Conservation (phyloP, 2,888 invertebrate genomes). For the Cantharis nigra region DNA sequence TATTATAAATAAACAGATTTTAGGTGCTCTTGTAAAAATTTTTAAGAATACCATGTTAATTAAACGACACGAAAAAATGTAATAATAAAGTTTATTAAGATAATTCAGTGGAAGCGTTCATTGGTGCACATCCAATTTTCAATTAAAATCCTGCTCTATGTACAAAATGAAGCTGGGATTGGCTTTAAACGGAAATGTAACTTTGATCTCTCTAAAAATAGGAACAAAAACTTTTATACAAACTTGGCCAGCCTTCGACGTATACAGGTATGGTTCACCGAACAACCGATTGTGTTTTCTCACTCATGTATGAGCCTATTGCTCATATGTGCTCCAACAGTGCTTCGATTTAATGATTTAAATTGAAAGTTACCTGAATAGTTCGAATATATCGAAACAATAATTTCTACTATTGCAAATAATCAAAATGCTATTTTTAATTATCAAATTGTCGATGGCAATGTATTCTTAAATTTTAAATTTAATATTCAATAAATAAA, state of each 20-base stretch:
- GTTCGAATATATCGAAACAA: slow-evolving; percentile 4
- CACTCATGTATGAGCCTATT: slow-evolving; percentile 50
- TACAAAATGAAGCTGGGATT: slow-evolving; percentile 46
- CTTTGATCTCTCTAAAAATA: slow-evolving; percentile 47
- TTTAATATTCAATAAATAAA: too few species aligned
- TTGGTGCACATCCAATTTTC: slow-evolving; percentile 44
- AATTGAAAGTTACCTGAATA: slow-evolving; percentile 21
- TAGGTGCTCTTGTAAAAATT: neutral
- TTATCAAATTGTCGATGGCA: neutral
- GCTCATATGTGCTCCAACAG: slow-evolving; percentile 28
- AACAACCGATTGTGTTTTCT: slow-evolving; percentile 52
- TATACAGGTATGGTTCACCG: slow-evolving; percentile 48
- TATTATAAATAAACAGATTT: neutral
- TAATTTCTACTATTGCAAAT: neutral
- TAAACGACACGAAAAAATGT: slow-evolving; percentile 24
- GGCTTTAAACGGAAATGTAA: slow-evolving; percentile 49
- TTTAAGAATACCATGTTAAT: slow-evolving; percentile 2
- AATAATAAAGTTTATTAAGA: slow-evolving; percentile 35
- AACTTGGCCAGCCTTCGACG: slow-evolving; percentile 51
- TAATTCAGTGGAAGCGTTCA: slow-evolving; percentile 35
- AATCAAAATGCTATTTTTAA: neutral
- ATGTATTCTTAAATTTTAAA: too few species aligned
- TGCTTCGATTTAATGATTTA: slow-evolving; percentile 29
- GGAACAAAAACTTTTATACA: slow-evolving; percentile 43
- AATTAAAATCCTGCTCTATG: slow-evolving; percentile 38